These are phyloP conservation scores for Montipora sp. DNA, from an alignment of 64 coral and sea anemone genomes.

Conservation along the genomic window DNA sequence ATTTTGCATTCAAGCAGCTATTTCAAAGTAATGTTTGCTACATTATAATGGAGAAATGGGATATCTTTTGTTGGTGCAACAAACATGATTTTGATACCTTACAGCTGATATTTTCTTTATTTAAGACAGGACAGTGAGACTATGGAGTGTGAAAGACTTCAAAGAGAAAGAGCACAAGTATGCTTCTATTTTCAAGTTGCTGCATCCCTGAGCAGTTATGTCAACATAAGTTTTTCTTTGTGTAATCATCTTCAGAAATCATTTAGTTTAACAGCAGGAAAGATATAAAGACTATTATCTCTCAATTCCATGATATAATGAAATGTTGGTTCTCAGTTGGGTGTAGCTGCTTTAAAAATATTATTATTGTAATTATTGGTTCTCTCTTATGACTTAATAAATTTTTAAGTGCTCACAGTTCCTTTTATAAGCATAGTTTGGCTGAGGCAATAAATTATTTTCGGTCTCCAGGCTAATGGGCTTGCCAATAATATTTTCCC, in stretches of 20 bases:
- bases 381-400: too few relatives aligned
- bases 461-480: background rate
- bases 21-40: background rate
- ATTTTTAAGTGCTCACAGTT: too few relatives aligned
- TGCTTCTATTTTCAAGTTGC: background rate
- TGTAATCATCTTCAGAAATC: too few relatives aligned
- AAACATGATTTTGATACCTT: background rate
- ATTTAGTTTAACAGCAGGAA: background rate
- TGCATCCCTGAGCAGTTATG: background rate
- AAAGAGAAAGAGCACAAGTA: slow-evolving; percentile 99
- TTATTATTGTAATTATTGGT: too few relatives aligned
- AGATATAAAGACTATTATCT: too few relatives aligned
- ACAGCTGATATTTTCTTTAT: slow-evolving; percentile 27
- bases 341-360: background rate
- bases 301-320: background rate
- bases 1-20: background rate
- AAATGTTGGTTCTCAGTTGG: background rate
- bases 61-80: too few relatives aligned
- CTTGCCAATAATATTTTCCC: background rate
- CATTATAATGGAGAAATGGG: too few relatives aligned
- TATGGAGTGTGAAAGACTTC: slow-evolving; percentile 99
- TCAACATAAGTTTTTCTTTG: too few relatives aligned
- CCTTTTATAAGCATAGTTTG: too few relatives aligned
- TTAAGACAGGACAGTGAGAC: slow-evolving; percentile 95
- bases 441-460: too few relatives aligned